Percentiles rank a stretch among this genome's conserved stretches.
Conservation (phyloP, 2,797 vertebrate species). For the Schizopygopsis malacanthus region DNA sequence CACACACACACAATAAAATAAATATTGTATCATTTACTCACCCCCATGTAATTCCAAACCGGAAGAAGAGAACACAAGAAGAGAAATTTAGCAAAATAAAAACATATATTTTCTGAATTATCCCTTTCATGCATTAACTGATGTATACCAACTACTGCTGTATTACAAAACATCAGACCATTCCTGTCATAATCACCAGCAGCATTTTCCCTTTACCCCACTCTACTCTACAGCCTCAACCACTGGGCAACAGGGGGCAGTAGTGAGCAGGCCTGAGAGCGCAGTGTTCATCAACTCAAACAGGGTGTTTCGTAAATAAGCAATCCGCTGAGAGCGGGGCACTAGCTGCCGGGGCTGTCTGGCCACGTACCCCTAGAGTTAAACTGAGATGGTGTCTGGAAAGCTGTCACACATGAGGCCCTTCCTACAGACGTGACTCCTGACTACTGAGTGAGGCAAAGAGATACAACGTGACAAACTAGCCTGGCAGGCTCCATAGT, state of each 20-base stretch:
- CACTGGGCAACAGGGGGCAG: conserved; percentile 57
- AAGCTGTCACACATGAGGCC: conserved; percentile 44
- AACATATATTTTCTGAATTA: neutral
- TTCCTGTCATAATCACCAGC: neutral
- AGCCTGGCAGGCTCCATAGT: neutral
- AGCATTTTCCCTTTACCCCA: neutral
- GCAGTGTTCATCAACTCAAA: conserved; percentile 50
- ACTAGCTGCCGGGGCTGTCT: conserved; percentile 49
- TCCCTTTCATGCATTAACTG: neutral
- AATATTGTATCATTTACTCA: neutral
- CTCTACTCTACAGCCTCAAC: neutral
- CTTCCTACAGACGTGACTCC: conserved; percentile 27
- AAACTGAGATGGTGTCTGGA: conserved; percentile 53
- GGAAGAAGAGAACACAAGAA: no score
- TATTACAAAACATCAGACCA: neutral
- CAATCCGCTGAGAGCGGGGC: conserved; percentile 21
- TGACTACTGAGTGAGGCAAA: conserved; percentile 33
- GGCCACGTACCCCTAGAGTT: conserved; percentile 50
- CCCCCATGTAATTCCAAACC: neutral
- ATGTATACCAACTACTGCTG: neutral
- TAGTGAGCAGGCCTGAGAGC: conserved; percentile 38
- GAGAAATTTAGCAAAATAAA: neutral
- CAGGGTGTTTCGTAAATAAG: conserved; percentile 51
- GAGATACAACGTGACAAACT: conserved; percentile 37
- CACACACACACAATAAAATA: neutral